Base-by-base conservation (phyloP, 1,140 invertebrate genomes). In the Listronotus bonariensis region DNA sequence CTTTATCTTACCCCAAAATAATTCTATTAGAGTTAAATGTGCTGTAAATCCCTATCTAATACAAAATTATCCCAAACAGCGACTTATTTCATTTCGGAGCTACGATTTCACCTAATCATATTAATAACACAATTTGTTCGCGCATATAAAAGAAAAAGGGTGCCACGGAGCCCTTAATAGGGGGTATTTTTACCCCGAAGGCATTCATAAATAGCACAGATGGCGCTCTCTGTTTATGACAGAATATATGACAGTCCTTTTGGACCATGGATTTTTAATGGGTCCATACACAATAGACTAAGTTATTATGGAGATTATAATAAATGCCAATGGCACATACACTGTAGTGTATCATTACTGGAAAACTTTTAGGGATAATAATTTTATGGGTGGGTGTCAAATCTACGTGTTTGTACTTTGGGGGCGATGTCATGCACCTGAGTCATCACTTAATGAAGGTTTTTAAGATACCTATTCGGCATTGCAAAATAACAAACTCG, bases 241-340 rank as follows among this genome's bases (percentile, higher is more conserved):
- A 45, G 11, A 17, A 5, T 45, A 17, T 45, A 45, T 45, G 42
- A 60, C 57, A 60, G 36, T 31, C n/a, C 12, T 26, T 60, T 58
- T 60, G 57, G 48, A 60, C 57, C 57, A 51, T 60, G 57, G 57
- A 49, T 51, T 60, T 60, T 51, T 60, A 60, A 60, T 60, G 46
- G 57, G 45, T 15, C 46, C 34, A 49, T 36, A 40, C 46, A 60
- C 57, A 60, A 60, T 60, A 51, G 57, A 36, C 46, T 49, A 42
- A 34, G 38, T 60, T 60, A 60, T 60, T 60, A 51, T 15, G 57
- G 11, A 49, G 45, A 60, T 60, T 60, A 60, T 60, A 36, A 57
- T 45, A 41, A 60, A 60, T 49, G 57, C 46, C 57, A 51, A 18
- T 49, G 46, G 36, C 46, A 51, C 17, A 48, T 58, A 46, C 55